Evolutionary conservation across 2,113 vertebrate species (phyloP).

Genomic region (Vulpes vulpes): DNA sequence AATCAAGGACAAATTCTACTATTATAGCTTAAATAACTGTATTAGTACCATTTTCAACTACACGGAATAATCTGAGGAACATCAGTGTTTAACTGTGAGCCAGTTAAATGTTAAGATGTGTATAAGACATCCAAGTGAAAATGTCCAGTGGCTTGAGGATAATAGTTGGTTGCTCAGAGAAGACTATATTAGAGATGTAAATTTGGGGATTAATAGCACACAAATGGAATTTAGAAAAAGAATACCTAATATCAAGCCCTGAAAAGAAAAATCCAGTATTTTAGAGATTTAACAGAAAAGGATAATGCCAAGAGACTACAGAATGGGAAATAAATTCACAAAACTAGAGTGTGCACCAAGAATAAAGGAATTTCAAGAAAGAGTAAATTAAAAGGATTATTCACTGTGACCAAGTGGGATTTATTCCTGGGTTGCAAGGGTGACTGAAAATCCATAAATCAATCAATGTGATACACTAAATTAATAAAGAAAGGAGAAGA

Average conservation of each 20-base stretch:
- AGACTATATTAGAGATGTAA: not conserved
- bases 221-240: not conserved
- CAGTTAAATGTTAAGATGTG: not conserved
- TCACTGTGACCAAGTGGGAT: not conserved
- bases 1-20: not conserved
- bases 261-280: not conserved
- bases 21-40: not conserved
- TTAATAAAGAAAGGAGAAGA: too few species aligned
- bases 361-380: not conserved
- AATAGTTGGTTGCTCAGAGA: not conserved
- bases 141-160: not conserved
- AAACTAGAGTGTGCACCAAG: not conserved
- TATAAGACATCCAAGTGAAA: not conserved
- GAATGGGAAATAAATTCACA: not conserved
- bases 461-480: too few species aligned
- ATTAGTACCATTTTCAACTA: not conserved
- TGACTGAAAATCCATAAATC: too few species aligned
- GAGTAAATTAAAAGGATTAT: not conserved
- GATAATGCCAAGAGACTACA: not conserved
- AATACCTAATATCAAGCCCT: not conserved
- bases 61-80: not conserved
- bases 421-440: not conserved
- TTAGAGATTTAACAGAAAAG: not conserved
- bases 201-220: not conserved
- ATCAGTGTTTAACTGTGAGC: not conserved